Evolutionary conservation across 2,113 vertebrate genomes (phyloP).

Genomic region (Microcebus tavaratra): DNA sequence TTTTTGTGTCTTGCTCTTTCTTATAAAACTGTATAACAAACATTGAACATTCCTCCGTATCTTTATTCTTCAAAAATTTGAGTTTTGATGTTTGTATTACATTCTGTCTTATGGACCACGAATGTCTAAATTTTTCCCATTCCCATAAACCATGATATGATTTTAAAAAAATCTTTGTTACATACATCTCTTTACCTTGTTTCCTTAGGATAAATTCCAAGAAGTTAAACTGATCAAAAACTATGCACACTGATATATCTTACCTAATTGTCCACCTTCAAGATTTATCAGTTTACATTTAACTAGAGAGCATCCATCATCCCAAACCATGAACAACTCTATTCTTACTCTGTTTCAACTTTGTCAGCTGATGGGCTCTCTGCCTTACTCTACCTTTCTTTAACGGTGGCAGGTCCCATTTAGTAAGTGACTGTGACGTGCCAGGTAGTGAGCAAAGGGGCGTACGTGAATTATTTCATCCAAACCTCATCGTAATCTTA

Average conservation of each 20-base stretch:
- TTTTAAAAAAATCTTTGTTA: background rate
- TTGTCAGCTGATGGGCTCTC: background rate
- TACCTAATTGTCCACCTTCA: background rate
- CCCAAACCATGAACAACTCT: background rate
- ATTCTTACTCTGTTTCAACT: background rate
- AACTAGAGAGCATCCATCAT: background rate
- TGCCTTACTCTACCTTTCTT: background rate
- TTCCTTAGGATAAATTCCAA: background rate
- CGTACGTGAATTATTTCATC: background rate
- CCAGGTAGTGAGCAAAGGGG: background rate
- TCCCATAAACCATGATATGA: background rate
- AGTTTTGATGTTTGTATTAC: background rate
- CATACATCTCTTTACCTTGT: background rate
- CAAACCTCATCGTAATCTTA: background rate
- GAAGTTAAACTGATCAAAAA: background rate
- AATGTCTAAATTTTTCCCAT: background rate
- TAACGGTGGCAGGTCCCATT: background rate
- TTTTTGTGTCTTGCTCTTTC: background rate
- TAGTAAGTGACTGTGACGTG: too few relatives aligned
- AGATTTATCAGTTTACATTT: background rate
- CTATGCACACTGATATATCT: background rate
- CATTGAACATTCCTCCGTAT: background rate
- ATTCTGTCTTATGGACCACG: background rate
- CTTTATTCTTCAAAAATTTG: background rate
- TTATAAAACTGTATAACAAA: background rate